Percentiles rank a stretch among this genome's conserved stretches.
These are phyloP conservation scores for Anguilla obscura DNA, from an alignment of 2,797 vertebrate genomes.

Conservation along the genomic window DNA sequence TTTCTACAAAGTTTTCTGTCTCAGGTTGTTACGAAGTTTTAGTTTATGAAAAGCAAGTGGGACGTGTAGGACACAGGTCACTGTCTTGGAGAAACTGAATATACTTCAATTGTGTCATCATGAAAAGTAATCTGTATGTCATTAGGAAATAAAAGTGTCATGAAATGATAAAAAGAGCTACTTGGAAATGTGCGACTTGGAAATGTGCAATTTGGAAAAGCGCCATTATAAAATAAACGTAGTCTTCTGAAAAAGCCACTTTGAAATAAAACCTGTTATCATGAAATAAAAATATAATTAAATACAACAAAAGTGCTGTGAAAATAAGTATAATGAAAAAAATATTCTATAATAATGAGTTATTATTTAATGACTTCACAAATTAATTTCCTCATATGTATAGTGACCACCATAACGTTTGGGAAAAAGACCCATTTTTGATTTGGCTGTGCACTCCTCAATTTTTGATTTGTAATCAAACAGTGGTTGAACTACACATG, in stretches of 20 bases:
- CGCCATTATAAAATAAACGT: not conserved
- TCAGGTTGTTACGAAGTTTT: not conserved
- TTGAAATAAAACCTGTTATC: no score
- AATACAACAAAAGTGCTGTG: not conserved
- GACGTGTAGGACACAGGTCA: not conserved
- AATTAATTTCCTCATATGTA: no score
- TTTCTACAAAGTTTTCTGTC: not conserved
- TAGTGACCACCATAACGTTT: no score
- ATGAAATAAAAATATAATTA: no score
- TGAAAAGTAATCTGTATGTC: not conserved
- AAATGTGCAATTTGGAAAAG: not conserved
- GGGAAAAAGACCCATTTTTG: no score
- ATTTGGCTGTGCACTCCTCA: no score
- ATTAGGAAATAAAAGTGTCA: not conserved
- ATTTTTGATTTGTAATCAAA: no score
- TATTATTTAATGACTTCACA: no score
- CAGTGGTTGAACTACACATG: no score
- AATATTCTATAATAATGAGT: no score
- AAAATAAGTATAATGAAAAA: not conserved
- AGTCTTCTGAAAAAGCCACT: not conserved
- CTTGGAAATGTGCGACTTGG: not conserved
- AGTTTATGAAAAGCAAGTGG: not conserved
- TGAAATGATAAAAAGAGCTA: not conserved
- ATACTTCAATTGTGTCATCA: not conserved
- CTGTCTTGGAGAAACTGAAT: not conserved